phyloP scores from a whole-genome alignment of 2,888 invertebrate species.

The Timandra comae region DNA sequence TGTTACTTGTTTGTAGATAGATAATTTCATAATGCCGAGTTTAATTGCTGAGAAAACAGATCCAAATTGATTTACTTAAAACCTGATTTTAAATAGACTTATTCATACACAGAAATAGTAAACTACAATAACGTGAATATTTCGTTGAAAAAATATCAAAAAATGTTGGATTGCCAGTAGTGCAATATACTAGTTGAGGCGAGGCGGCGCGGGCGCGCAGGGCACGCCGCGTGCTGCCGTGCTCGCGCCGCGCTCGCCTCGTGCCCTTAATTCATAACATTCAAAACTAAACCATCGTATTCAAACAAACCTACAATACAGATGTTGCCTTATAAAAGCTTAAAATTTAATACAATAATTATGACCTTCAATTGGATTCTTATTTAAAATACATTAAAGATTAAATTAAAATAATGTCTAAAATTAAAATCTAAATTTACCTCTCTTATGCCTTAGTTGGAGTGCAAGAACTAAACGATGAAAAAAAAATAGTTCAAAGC shows the following conservation, averaged over 20 bases:
- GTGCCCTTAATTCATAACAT: conserved; percentile 67
- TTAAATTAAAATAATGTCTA: conserved; percentile 55
- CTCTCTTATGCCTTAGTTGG: conserved; percentile 49
- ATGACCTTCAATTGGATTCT: conserved; percentile 60
- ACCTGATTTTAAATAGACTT: conserved; percentile 73
- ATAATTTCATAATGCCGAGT: conserved; percentile 69
- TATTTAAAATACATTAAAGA: conserved; percentile 57
- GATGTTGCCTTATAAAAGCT: conserved; percentile 56
- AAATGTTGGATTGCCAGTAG: conserved; percentile 59
- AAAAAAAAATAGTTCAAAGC: conserved; percentile 8
- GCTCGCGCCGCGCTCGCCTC: conserved; percentile 28
- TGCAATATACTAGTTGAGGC: conserved; percentile 23
- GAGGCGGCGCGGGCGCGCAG: too few species aligned
- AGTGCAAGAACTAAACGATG: conserved; percentile 41
- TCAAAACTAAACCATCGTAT: conserved; percentile 41
- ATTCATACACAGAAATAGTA: too few species aligned
- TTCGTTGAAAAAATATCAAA: conserved; percentile 73
- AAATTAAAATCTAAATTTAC: conserved; percentile 54
- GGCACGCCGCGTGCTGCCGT: conserved; percentile 30
- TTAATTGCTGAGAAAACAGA: conserved; percentile 63
- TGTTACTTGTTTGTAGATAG: conserved; percentile 43
- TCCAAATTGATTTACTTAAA: conserved; percentile 72
- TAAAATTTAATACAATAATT: conserved; percentile 57
- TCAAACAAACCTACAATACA: conserved; percentile 49
- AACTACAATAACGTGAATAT: conserved; percentile 67